A percentile compares a stretch with the other conserved stretches of the same genome.
phyloP scores from a whole-genome alignment of 1,140 invertebrate species.

The Cardiocondyla obscurior region DNA sequence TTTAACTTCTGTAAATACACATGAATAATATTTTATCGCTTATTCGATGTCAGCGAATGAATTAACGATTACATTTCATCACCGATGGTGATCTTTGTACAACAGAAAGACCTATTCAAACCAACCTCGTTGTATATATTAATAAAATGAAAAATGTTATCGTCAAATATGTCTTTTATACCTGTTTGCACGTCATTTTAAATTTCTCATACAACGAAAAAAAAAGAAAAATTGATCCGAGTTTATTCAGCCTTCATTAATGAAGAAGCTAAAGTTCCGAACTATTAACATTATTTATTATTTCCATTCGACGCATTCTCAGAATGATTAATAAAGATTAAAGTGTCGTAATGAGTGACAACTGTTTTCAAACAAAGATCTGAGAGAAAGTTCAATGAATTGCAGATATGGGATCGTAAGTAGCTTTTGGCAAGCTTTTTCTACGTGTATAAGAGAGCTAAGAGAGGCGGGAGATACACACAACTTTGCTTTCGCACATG shows the following conservation, averaged over 20 bases:
- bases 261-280: background rate
- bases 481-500: conserved; percentile 8
- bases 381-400: conserved; percentile 16
- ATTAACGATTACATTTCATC: conserved; percentile 19
- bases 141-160: conserved; percentile 23
- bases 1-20: background rate
- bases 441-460: conserved; percentile 7
- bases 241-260: background rate
- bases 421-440: conserved; percentile 9
- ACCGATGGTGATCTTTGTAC: conserved; percentile 8
- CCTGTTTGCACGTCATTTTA: background rate
- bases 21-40: conserved; percentile 10
- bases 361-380: background rate
- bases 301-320: background rate
- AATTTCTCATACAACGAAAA: background rate
- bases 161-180: background rate
- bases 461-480: background rate
- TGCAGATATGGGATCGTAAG: background rate
- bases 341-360: background rate
- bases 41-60: background rate
- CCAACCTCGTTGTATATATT: background rate
- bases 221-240: conserved; percentile 1
- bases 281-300: background rate
- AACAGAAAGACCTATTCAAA: background rate
- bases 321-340: background rate